Base-by-base conservation (phyloP, 1,140 invertebrate genomes). In the Macrobrachium rosenbergii region DNA sequence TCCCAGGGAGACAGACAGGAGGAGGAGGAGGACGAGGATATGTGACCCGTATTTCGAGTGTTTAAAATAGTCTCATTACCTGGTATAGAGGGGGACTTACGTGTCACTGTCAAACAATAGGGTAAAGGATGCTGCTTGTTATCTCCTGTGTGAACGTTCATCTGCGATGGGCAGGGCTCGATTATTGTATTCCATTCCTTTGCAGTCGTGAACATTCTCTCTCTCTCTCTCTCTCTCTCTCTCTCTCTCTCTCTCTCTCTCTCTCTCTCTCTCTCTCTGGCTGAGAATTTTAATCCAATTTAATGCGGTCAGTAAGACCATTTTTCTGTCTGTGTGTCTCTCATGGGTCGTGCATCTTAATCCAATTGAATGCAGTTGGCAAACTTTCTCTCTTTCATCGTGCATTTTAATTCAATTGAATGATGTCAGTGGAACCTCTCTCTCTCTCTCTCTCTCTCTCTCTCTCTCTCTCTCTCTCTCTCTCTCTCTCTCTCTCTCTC, bases 181-280 rank as follows among this genome's bases (percentile, higher is more conserved):
- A 5, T 43, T 14, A 73, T 11, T 16, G 67, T n/a, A 16, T 64
- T 21, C 63, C 21, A 19, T 21, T 64, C 63, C 17, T 64, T 64
- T 17, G 16, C 63, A 64, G 16, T 21, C 63, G 17, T 11, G 2
- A 11, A 23, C 67, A 16, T 37, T 5, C 67, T 72, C 67, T 72
- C 67, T 72, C 67, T 72, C 67, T 72, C 67, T 72, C 67, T 72
- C 67, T 21, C 21, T 64, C 63, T 21, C 63, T 64, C 63, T 21
- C 63, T 64, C 21, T 21, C 21, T 21, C 63, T 64, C 63, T 21
- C 21, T 21, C 17, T 21, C 63, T 64, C 21, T 64, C 63, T 64
- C 63, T 21, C 69, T 73, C 69, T 73, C 69, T 73, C 69, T 73
- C 69, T 73, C 69, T 73, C 69, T 73, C 69, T 73, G 23, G n/a